These are phyloP conservation scores for Pardalotus punctatus DNA, from an alignment of 2,113 vertebrate species.

Conservation along the genomic window DNA sequence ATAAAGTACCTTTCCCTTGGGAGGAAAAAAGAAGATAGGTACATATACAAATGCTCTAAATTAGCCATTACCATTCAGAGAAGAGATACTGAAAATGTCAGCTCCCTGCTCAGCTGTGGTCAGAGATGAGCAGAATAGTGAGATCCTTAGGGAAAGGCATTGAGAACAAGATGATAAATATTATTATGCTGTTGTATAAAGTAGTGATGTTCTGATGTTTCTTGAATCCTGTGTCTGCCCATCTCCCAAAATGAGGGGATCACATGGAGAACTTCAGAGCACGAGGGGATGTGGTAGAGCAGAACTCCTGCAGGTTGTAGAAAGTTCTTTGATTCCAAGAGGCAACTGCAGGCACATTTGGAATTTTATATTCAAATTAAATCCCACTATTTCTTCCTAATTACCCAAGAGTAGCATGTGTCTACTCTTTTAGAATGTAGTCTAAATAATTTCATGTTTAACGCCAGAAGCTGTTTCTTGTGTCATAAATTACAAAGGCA, in stretches of 20 bases:
- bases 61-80: background rate
- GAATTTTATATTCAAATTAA: background rate
- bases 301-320: background rate
- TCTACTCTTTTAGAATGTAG: background rate
- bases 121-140: background rate
- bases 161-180: background rate
- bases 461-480: background rate
- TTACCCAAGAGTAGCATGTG: background rate
- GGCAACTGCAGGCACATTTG: background rate
- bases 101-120: background rate
- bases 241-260: background rate
- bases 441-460: background rate
- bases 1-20: background rate
- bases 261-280: background rate
- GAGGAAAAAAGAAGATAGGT: accelerated
- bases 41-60: background rate
- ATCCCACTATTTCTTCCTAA: background rate
- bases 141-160: background rate
- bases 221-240: background rate
- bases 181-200: background rate
- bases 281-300: background rate
- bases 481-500: background rate
- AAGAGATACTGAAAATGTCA: background rate
- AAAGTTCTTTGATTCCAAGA: background rate
- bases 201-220: background rate